These are phyloP conservation scores for Plectropomus leopardus DNA, from an alignment of 2,113 vertebrate genomes.

Conservation along the genomic window DNA sequence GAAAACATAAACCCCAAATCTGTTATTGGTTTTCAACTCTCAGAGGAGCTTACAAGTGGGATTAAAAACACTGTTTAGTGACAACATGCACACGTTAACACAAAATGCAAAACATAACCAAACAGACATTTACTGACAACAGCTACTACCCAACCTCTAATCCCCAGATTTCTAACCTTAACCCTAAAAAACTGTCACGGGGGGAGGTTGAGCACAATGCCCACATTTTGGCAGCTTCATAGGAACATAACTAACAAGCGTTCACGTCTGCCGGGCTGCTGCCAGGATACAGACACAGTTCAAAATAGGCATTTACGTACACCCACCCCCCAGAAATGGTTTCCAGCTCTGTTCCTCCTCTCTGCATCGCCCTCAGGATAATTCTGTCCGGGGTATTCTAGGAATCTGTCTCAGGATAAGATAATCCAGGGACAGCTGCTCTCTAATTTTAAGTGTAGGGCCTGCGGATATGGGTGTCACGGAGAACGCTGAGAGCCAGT, in stretches of 20 bases:
- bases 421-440: constrained; percentile 84
- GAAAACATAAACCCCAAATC: neutral
- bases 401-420: constrained; percentile 81
- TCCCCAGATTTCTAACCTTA: neutral
- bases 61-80: constrained; percentile 4
- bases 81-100: neutral
- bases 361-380: constrained; percentile 65
- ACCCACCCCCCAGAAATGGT: constrained; percentile 55
- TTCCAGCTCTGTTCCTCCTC: constrained; percentile 62
- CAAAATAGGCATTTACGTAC: constrained; percentile 72
- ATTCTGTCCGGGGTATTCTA: constrained; percentile 82
- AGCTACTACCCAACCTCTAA: neutral
- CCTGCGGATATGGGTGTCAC: constrained; percentile 61
- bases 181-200: neutral
- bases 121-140: neutral
- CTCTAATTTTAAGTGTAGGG: constrained; percentile 83
- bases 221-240: constrained; percentile 12
- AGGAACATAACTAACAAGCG: constrained; percentile 15
- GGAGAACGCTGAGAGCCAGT: constrained; percentile 14
- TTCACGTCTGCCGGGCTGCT: constrained; percentile 12
- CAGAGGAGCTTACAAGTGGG: neutral
- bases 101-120: constrained; percentile 6
- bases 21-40: constrained; percentile 7
- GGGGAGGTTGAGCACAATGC: neutral
- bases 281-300: constrained; percentile 45